Percentiles rank a stretch among this genome's conserved stretches.
phyloP scores from a whole-genome alignment of 2,797 vertebrate species.

The Sandelia bainsii region DNA sequence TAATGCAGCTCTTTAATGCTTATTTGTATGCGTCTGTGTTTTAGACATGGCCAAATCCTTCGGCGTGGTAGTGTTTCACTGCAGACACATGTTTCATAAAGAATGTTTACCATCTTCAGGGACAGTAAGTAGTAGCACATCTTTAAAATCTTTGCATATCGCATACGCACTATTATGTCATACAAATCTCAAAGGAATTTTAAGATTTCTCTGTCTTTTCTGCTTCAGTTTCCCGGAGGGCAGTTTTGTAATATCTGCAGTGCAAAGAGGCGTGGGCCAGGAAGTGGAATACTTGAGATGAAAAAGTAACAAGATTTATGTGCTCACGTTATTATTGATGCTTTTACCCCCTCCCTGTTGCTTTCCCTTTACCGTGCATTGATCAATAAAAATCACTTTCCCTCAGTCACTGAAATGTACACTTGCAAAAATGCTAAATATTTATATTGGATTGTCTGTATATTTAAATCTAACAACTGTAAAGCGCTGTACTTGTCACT shows the following conservation, averaged over 20 bases:
- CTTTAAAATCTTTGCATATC: not conserved
- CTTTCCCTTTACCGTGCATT: slow-evolving; percentile 19
- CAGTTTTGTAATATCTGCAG: slow-evolving; percentile 99
- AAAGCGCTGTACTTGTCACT: slow-evolving; percentile 38
- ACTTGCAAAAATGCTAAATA: slow-evolving; percentile 52
- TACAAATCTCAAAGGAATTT: not conserved
- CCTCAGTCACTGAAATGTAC: slow-evolving; percentile 31
- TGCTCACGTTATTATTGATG: slow-evolving; percentile 41
- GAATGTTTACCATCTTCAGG: slow-evolving; percentile 93
- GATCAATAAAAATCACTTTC: slow-evolving; percentile 60
- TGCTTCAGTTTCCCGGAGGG: slow-evolving; percentile 84
- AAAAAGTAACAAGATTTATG: slow-evolving; percentile 84
- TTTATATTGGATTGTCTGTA: slow-evolving; percentile 50
- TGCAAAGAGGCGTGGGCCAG: slow-evolving; percentile 93
- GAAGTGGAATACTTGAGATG: slow-evolving; percentile 92
- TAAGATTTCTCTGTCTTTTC: slow-evolving; percentile 8
- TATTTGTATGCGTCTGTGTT: slow-evolving; percentile 46
- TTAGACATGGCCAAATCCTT: slow-evolving; percentile 93
- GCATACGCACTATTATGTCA: not conserved
- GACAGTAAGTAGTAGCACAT: slow-evolving; percentile 83
- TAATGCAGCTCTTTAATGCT: not conserved
- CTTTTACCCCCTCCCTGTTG: slow-evolving; percentile 31
- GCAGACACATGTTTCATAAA: slow-evolving; percentile 99
- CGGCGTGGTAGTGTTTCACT: slow-evolving; percentile 95
- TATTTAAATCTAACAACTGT: slow-evolving; percentile 59